Evolutionary conservation across 2,888 invertebrate genomes (phyloP), one percentile per base, ranked within the genome.

Genomic region (Hirtodrosophila confusa): DNA sequence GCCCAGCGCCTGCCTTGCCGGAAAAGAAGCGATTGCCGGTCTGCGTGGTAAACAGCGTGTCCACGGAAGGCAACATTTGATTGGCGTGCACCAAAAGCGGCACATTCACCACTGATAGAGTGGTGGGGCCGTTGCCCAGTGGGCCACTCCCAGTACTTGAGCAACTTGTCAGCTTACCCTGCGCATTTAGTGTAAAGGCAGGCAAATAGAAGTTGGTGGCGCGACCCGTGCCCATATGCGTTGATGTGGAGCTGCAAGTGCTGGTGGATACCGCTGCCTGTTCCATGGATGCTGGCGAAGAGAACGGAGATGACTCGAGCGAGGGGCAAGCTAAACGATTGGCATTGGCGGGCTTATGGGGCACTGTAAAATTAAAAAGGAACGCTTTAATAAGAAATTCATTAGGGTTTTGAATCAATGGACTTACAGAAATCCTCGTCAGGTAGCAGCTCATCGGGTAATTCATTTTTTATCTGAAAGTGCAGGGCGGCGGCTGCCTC

Each of bases 61-160:
- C 90, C 61, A 91, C 91, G 48, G 91, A 91, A 54, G 91, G 91
- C 72, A 91, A 84, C 72, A 85, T 87, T 80, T 91, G 90, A 66
- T 87, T 90, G 4, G 86, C 78, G 57, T 85, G 83, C 63, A 89
- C 67, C 11, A 89, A 56, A 12, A 89, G 56, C 2, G 89, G 88
- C 71, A 88, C 82, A 57, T 83, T 88, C 8, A 89, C 74, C 56
- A 84, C 64, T 0, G 86, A 82, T 3, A 85, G 53, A 5, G 86
- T 71, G n/a, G 63, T 68, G 7, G 86, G 66, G 1, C 64, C 61
- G 40, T 41, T 6, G 27, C 62, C 53, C 43, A 55, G 33, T 3
- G 40, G 36, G 24, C 63, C 54, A 11, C 24, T 8, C 4, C 61
- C 47, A 17, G 58, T 55, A 40, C 56, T 62, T 10, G 67, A 63